Conservation (phyloP, 2,797 vertebrate species). For the Neoniphon sammara region DNA sequence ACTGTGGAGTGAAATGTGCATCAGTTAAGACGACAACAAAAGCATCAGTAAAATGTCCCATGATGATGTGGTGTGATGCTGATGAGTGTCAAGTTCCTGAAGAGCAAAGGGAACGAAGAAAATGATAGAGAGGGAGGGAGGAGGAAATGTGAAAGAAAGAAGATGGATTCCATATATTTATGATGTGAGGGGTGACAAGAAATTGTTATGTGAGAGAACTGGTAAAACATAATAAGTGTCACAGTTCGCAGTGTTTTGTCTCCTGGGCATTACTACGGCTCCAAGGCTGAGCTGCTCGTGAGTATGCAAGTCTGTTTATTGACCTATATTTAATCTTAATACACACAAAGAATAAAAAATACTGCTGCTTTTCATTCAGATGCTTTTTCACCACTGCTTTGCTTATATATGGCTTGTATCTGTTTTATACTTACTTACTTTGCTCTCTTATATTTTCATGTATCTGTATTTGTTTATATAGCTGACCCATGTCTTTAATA, state of each 20-base stretch:
- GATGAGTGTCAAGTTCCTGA: background rate
- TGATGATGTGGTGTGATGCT: background rate
- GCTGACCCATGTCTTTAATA: no score
- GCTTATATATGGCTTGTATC: background rate
- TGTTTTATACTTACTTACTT: background rate
- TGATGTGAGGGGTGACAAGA: no score
- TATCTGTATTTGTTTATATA: no score
- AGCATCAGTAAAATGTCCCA: background rate
- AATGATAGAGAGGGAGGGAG: no score
- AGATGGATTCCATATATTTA: no score
- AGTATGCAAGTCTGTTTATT: background rate
- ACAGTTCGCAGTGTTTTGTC: no score
- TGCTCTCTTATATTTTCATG: no score
- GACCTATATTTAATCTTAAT: background rate
- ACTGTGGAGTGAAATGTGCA: conserved; percentile 78
- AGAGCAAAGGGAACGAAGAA: no score
- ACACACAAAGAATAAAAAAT: background rate
- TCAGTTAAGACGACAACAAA: background rate
- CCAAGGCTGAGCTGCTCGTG: background rate
- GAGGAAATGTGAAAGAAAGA: background rate
- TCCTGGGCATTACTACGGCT: no score
- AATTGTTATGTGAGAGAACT: no score
- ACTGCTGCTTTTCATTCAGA: background rate
- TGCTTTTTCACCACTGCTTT: background rate
- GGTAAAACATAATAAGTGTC: no score